Evolutionary conservation across 2,888 invertebrate genomes (phyloP).

Genomic region (Hirtodrosophila confusa): DNA sequence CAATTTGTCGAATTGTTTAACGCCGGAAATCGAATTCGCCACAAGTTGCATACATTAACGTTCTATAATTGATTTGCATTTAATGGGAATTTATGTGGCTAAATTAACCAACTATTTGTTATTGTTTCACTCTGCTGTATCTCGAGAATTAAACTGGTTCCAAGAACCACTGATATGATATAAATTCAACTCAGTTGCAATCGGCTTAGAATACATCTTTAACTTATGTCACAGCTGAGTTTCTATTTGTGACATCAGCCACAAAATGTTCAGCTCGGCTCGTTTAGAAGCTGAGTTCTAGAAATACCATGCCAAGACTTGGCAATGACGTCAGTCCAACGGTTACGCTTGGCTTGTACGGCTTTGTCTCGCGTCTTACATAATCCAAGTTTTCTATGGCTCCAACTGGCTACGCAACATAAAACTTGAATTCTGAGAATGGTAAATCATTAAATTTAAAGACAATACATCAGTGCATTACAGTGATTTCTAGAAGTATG

Average conservation of each 20-base stretch:
- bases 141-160: constrained; percentile 45
- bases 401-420: constrained; percentile 22
- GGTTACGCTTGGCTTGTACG: constrained; percentile 68
- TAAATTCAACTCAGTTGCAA: neutral
- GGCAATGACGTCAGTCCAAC: constrained; percentile 60
- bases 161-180: neutral
- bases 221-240: constrained; percentile 7
- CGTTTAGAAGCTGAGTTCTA: constrained; percentile 27
- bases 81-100: constrained; percentile 58
- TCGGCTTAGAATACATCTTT: constrained; percentile 7
- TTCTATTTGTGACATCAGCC: constrained; percentile 37
- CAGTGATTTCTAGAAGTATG: constrained; percentile 7
- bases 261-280: constrained; percentile 9
- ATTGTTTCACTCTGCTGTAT: constrained; percentile 8
- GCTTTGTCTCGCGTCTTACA: constrained; percentile 35
- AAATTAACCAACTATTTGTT: constrained; percentile 43
- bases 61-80: constrained; percentile 54
- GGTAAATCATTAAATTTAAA: constrained; percentile 31
- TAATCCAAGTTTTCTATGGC: constrained; percentile 33
- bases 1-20: constrained; percentile 37
- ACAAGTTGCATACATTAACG: constrained; percentile 36
- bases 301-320: constrained; percentile 20
- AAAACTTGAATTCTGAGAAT: constrained; percentile 42
- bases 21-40: constrained; percentile 68
- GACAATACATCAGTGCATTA: constrained; percentile 8